Evolutionary conservation across 2,113 vertebrate genomes (phyloP), one percentile per base, ranked within the genome.

Genomic region (Paracanthobrama guichenoti): DNA sequence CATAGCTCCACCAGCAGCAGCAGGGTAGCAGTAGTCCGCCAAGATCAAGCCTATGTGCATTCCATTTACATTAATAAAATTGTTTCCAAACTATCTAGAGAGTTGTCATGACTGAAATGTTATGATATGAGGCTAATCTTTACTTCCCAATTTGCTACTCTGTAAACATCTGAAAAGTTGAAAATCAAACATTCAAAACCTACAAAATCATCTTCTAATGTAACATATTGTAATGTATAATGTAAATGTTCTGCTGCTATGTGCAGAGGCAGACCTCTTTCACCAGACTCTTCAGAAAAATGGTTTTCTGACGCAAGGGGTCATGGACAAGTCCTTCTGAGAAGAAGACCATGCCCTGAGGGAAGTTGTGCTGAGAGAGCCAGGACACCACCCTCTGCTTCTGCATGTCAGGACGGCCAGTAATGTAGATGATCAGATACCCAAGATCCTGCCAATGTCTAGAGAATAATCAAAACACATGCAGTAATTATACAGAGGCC

Each of bases 391-490:
- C 98, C 79, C 98, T 95, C 91, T 99, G 98, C 95, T 99, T 99
- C 95, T 99, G 98, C 98, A 99, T 99, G 94, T 99, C 98, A 0
- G 98, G 98, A 80, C 98, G 95, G 82, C 98, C 98, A 0, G 98
- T 99, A 91, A 98, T 96, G 0, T 99, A 99, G 93, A 99, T 97
- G 88, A 99, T 99, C 94, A 99, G 94, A 93, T 97, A 99, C 89
- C 98, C 98, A 14, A 98, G 95, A 93, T 99, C 98, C 92, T 99
- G 98, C 98, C 98, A 99, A 96, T 99, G 97, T 90, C 98, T 99
- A 88, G 2, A 60, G 46, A 73, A 44, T 11, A 62, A 46, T n/a
- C 55, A 75, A 57, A 77, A 24, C 31, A 42, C 24, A 39, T 39
- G 6, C 0, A 39, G 39, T 39, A 39, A 6, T 39, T 39, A 39